Evolutionary conservation across 1,140 invertebrate species (phyloP), one percentile per base, ranked within the genome.

Genomic region (Helicoverpa armigera): DNA sequence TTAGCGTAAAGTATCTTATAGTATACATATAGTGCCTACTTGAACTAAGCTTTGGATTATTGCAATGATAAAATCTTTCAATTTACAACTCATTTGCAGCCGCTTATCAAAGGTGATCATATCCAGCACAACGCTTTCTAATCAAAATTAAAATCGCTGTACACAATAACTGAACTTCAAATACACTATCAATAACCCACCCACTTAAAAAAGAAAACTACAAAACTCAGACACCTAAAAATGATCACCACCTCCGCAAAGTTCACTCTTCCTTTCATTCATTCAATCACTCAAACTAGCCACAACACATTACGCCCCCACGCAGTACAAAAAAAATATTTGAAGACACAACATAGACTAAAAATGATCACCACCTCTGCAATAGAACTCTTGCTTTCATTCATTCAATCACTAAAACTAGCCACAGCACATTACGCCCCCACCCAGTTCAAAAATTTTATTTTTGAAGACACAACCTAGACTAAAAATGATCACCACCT

Each of bases 251-350:
- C 65, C 72, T 43, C 54, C 31, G 56, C 72, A 74, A 48, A 31
- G 43, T 76, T 63, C 73, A 63, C 73, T 76, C 50, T 72, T 72
- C 23, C 69, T 76, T 76, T 63, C 73, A 76, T 76, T 76, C 35
- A 76, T 51, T 63, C 56, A 76, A 51, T 63, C 43, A 76, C 73
- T 72, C n/a, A 72, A 54, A 63, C 63, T 72, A 53, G 13, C 69
- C 11, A 3, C 23, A 18, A 58, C 79, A 58, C 79, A 74, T 80
- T 80, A 74, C 69, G n/a, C 48, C 14, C 77, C 3, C 23, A 2
- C 23, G 1, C 2, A 23, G 23, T 23, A 1, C 23, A 0, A 23
- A 23, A 23, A 23, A 1, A 2, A 2, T 23, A 23, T 23, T 23
- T 23, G 23, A 23, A 23, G 23, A 61, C 2, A 29, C 14, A 69